Evolutionary conservation across 2,113 vertebrate species (phyloP).

Genomic region (Australoheros scitulus): DNA sequence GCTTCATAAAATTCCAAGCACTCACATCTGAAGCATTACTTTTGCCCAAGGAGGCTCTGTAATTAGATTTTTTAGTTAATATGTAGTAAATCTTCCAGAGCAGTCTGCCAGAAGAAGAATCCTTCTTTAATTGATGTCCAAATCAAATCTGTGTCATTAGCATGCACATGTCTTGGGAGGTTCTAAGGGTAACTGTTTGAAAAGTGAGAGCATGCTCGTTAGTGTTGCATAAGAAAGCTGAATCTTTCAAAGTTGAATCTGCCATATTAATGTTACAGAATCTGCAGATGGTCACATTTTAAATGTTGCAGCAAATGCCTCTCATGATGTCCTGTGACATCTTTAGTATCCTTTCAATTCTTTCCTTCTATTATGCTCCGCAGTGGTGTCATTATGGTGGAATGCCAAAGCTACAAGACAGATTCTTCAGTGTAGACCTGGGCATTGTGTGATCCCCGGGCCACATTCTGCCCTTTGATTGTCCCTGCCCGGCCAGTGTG

Average conservation of each 20-base stretch:
- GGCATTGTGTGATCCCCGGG: background rate
- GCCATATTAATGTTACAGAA: constrained; percentile 36
- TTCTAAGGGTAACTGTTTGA: constrained; percentile 2
- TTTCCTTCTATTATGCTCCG: constrained; percentile 22
- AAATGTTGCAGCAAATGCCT: constrained; percentile 17
- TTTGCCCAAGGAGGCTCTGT: background rate
- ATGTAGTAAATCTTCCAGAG: background rate
- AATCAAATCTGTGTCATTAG: constrained; percentile 25
- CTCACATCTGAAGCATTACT: background rate
- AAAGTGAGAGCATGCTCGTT: constrained; percentile 43
- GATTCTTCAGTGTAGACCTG: background rate
- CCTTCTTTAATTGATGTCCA: constrained; percentile 16
- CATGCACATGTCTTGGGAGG: background rate
- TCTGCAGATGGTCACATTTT: background rate
- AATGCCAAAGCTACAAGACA: background rate
- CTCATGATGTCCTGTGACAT: constrained; percentile 28
- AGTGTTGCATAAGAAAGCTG: constrained; percentile 3
- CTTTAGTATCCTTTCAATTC: constrained; percentile 27
- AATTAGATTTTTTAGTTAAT: constrained; percentile 4
- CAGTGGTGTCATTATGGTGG: background rate
- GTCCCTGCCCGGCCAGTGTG: background rate
- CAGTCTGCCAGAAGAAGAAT: background rate
- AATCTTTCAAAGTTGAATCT: constrained; percentile 7
- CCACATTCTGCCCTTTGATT: background rate
- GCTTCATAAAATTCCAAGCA: background rate